Percentiles rank a stretch among this genome's conserved stretches.
Conservation (phyloP, 2,797 vertebrate species). For the Gallinago stenura region DNA sequence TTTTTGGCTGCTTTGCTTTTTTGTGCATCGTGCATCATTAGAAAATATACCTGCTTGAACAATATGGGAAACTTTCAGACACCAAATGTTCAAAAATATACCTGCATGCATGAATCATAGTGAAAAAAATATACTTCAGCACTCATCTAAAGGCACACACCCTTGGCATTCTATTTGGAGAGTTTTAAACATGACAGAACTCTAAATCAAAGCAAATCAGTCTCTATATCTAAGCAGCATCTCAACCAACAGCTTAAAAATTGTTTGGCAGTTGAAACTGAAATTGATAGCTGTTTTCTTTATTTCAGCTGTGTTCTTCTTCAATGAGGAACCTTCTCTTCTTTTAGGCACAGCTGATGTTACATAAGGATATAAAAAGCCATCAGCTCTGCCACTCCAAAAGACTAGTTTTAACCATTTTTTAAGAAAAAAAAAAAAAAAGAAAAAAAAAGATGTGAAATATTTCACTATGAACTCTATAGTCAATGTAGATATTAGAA, state of each 20-base stretch:
- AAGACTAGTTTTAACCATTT: not conserved
- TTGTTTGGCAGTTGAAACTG: not conserved
- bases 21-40: not conserved
- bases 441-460: not conserved
- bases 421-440: no score
- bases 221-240: not conserved
- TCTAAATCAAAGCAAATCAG: not conserved
- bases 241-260: not conserved
- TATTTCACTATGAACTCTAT: not conserved
- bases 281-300: not conserved
- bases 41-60: not conserved
- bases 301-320: not conserved
- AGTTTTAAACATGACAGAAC: not conserved
- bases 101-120: not conserved
- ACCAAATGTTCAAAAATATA: not conserved
- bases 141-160: not conserved
- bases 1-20: not conserved
- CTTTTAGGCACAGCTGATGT: not conserved
- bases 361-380: not conserved
- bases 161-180: not conserved
- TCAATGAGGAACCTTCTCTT: not conserved
- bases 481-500: not conserved
- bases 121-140: not conserved
- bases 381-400: not conserved
- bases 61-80: not conserved